These are phyloP conservation scores for Stictocephala bisonia DNA, from an alignment of 2,888 invertebrate genomes.

Conservation along the genomic window DNA sequence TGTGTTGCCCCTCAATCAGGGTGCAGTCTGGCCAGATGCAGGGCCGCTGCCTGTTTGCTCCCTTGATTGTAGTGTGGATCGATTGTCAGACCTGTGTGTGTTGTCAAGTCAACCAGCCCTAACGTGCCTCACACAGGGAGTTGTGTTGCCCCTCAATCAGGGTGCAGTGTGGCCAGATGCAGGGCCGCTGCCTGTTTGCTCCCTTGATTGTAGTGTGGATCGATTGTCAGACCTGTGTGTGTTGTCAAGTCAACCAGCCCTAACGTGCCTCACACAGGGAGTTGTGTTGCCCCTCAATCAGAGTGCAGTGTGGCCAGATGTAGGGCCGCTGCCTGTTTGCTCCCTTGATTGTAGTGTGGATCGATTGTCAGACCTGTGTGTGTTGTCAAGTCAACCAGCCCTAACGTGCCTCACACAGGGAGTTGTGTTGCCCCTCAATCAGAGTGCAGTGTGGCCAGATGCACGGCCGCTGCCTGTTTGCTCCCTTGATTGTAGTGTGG, in stretches of 20 bases:
- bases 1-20: too few relatives aligned
- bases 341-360: conserved; percentile 28
- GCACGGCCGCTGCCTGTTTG: conserved; percentile 21
- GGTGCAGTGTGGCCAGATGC: conserved; percentile 21
- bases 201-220: conserved; percentile 28
- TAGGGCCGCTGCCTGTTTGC: conserved; percentile 8
- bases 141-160: too few relatives aligned
- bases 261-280: too few relatives aligned
- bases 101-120: too few relatives aligned
- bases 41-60: conserved; percentile 12
- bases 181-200: conserved; percentile 12
- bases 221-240: too few relatives aligned
- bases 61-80: conserved; percentile 28
- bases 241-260: too few relatives aligned
- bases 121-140: too few relatives aligned
- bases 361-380: too few relatives aligned
- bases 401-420: too few relatives aligned
- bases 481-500: conserved; percentile 27
- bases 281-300: conserved; percentile 11
- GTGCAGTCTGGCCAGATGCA: conserved; percentile 18
- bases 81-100: too few relatives aligned
- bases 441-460: conserved; percentile 18
- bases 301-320: conserved; percentile 23
- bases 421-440: conserved; percentile 15
- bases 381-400: too few relatives aligned